phyloP scores from a whole-genome alignment of 2,888 invertebrate species.

The Hemistola chrysoprasaria region DNA sequence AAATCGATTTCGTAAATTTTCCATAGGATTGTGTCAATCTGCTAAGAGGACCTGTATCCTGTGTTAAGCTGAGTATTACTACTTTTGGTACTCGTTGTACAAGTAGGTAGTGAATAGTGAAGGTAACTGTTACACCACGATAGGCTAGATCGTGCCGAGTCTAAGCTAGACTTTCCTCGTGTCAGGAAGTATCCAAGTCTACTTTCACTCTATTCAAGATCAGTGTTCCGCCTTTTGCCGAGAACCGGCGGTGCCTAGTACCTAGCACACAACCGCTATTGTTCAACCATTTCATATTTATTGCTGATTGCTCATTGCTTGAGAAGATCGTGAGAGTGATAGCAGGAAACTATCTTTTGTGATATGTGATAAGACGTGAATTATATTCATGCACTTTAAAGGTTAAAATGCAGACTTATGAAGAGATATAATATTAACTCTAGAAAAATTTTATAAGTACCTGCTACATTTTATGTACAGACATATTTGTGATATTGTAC shows the following conservation, averaged over 20 bases:
- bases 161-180: slow-evolving; percentile 65
- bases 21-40: too few species aligned
- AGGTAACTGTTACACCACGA: slow-evolving; percentile 7
- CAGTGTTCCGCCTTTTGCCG: slow-evolving; percentile 59
- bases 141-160: slow-evolving; percentile 26
- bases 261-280: slow-evolving; percentile 40
- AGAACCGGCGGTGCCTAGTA: slow-evolving; percentile 47
- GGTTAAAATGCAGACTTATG: too few species aligned
- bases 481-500: too few species aligned
- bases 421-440: too few species aligned
- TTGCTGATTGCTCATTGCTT: slow-evolving; percentile 6
- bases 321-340: slow-evolving; percentile 1
- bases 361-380: too few species aligned
- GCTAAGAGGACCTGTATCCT: too few species aligned
- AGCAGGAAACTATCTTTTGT: slow-evolving; percentile 1
- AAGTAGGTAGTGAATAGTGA: slow-evolving; percentile 16
- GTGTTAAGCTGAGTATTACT: too few species aligned
- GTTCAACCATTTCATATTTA: slow-evolving; percentile 11
- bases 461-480: too few species aligned
- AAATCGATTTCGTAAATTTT: too few species aligned
- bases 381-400: too few species aligned
- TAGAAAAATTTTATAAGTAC: too few species aligned
- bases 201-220: slow-evolving; percentile 81
- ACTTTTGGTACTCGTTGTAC: too few species aligned
- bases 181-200: slow-evolving; percentile 69